Conservation (phyloP, 35 echinoderm and acorn worm genomes). For the Heliocidaris erythrogramma region DNA sequence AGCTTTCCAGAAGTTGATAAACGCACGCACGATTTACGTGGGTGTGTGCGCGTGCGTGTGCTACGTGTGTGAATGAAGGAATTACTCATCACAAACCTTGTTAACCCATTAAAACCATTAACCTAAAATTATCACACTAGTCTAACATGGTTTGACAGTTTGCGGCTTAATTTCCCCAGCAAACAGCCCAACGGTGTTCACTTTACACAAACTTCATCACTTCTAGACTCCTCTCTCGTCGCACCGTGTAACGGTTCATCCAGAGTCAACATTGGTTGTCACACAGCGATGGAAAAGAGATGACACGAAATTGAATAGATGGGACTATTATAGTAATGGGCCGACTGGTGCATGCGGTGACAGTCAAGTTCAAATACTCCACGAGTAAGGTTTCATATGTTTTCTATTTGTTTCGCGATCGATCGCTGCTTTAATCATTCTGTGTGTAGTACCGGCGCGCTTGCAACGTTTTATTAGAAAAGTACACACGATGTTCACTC, state of each 20-base stretch:
- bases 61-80: background rate
- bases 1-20: too few species aligned
- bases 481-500: background rate
- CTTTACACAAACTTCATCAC: conserved; percentile 2
- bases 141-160: conserved; percentile 34
- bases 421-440: conserved; percentile 34
- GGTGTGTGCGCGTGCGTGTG: background rate
- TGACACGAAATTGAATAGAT: conserved; percentile 31
- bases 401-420: conserved; percentile 19
- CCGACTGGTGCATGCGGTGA: conserved; percentile 11
- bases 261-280: background rate
- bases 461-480: conserved; percentile 30
- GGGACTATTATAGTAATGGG: conserved; percentile 13
- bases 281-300: background rate
- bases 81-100: background rate
- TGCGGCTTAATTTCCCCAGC: background rate
- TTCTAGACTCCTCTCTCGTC: background rate
- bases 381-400: conserved; percentile 20
- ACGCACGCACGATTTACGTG: background rate
- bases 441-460: conserved; percentile 28
- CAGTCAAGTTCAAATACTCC: conserved; percentile 40
- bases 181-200: background rate
- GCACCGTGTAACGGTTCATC: background rate
- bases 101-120: conserved; percentile 30
- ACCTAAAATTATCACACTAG: conserved; percentile 38